phyloP scores from a whole-genome alignment of 2,113 vertebrate genomes.

The Ammospiza nelsoni region DNA sequence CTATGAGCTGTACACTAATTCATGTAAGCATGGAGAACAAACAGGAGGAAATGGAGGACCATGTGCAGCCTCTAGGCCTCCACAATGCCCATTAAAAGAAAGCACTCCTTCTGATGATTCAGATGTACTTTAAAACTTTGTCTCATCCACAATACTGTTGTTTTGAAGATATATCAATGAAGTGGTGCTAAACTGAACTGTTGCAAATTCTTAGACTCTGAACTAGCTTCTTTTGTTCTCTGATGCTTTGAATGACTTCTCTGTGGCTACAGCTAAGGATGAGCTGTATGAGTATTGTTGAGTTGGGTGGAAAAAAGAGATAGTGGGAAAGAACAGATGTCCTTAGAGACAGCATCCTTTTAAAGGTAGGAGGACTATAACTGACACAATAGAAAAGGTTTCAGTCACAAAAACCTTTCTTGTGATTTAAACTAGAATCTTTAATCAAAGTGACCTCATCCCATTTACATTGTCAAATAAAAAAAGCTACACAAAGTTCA shows the following conservation, averaged over 20 bases:
- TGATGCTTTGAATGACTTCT: conserved; percentile 3
- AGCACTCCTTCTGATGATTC: conserved; percentile 31
- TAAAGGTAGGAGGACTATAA: background rate
- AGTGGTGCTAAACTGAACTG: conserved; percentile 18
- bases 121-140: conserved; percentile 14
- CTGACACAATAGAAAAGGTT: background rate
- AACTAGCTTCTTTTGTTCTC: conserved; percentile 8
- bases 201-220: background rate
- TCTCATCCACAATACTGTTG: background rate
- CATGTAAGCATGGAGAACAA: background rate
- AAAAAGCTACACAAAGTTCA: background rate
- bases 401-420: background rate
- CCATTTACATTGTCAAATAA: background rate
- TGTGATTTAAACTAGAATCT: background rate
- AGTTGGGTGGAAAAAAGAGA: background rate
- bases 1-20: background rate
- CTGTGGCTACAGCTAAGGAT: background rate
- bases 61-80: background rate
- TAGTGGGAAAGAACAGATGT: background rate
- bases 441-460: background rate
- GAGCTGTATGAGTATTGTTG: background rate
- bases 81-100: background rate
- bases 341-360: background rate
- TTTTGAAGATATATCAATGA: background rate
- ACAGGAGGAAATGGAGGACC: background rate